Conservation (phyloP, 2,797 vertebrate genomes). For the Poeciliopsis paucimaculata region DNA sequence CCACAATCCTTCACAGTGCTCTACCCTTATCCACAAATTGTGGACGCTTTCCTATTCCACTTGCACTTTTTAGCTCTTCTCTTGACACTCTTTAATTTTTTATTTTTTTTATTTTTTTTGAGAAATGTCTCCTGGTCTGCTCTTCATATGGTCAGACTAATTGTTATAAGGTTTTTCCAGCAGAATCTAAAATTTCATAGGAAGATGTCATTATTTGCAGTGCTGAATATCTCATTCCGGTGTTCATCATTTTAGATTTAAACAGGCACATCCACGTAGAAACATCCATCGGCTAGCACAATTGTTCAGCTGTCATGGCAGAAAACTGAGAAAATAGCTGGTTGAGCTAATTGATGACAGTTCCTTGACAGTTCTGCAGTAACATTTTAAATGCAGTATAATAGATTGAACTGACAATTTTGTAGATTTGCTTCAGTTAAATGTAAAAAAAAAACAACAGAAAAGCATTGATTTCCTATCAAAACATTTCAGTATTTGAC, state of each 20-base stretch:
- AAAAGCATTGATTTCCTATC: not conserved
- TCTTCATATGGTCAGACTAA: slow-evolving; percentile 10
- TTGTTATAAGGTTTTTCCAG: slow-evolving; percentile 16
- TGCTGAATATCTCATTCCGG: slow-evolving; percentile 30
- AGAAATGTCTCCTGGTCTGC: not conserved
- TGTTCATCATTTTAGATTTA: slow-evolving; percentile 48
- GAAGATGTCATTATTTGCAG: slow-evolving; percentile 41
- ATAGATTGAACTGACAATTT: slow-evolving; percentile 14
- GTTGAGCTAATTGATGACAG: slow-evolving; percentile 37
- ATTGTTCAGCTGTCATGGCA: slow-evolving; percentile 46
- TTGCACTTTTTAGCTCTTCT: slow-evolving; percentile 7
- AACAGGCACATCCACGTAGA: slow-evolving; percentile 32
- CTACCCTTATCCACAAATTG: too few species aligned
- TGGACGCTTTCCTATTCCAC: not conserved
- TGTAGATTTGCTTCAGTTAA: slow-evolving; percentile 17
- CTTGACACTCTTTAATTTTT: not conserved
- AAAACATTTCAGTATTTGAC: not conserved
- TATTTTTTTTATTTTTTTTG: not conserved
- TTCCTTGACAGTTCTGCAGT: slow-evolving; percentile 50
- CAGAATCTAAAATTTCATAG: slow-evolving; percentile 12
- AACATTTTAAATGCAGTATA: slow-evolving; percentile 32
- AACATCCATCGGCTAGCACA: slow-evolving; percentile 23
- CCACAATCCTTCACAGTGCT: not conserved
- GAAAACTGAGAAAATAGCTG: slow-evolving; percentile 42
- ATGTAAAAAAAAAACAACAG: not conserved